These are phyloP conservation scores for Oreotrochilus melanogaster DNA, from an alignment of 2,113 vertebrate genomes.

Conservation along the genomic window DNA sequence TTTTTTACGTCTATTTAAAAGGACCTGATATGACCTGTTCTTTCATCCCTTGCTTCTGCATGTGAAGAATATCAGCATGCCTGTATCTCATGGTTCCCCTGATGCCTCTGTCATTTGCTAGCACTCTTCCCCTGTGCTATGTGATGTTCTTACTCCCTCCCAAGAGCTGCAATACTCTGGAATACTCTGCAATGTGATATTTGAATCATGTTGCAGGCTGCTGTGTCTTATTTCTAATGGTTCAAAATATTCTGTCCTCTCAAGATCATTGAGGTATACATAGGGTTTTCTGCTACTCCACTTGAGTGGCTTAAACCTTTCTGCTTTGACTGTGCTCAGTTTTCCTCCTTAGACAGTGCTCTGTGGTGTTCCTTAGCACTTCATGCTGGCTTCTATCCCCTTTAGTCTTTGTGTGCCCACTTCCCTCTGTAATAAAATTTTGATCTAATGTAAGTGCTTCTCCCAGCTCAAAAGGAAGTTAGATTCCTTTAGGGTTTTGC, in stretches of 20 bases:
- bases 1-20: background rate
- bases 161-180: background rate
- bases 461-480: background rate
- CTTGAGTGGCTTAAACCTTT: constrained; percentile 27
- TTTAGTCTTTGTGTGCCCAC: constrained; percentile 11
- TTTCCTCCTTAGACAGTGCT: constrained; percentile 23
- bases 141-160: background rate
- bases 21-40: background rate
- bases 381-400: background rate
- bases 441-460: constrained; percentile 27
- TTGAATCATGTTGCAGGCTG: background rate
- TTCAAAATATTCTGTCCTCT: constrained; percentile 4
- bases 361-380: background rate
- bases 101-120: background rate
- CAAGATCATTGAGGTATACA: background rate
- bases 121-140: background rate
- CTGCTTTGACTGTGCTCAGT: background rate
- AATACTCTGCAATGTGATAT: background rate
- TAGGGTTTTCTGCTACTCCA: background rate
- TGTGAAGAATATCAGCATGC: background rate
- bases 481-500: constrained; percentile 12
- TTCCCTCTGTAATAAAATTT: constrained; percentile 31
- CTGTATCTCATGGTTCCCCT: background rate
- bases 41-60: background rate
- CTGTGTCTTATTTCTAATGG: background rate